These are phyloP conservation scores for Lycaena phlaeas DNA, from an alignment of 2,888 invertebrate genomes.

Conservation along the genomic window DNA sequence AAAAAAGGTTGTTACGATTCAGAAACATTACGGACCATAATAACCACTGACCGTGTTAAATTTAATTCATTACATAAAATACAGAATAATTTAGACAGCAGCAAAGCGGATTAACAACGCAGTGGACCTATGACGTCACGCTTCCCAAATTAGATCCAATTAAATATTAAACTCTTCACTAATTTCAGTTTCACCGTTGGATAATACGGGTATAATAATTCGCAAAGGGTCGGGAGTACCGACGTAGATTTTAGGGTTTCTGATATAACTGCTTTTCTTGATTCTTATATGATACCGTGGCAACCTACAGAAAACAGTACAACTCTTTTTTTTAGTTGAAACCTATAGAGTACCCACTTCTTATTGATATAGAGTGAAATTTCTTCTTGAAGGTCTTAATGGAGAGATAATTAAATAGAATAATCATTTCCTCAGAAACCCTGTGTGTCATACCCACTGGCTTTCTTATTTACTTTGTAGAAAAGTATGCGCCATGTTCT, in stretches of 20 bases:
- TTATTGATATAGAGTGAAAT: too few species aligned
- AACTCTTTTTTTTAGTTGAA: too few species aligned
- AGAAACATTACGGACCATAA: not conserved
- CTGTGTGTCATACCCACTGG: too few species aligned
- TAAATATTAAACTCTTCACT: slow-evolving; percentile 2
- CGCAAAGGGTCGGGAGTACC: not conserved
- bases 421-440: too few species aligned
- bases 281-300: too few species aligned
- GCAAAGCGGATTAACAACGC: slow-evolving; percentile 1
- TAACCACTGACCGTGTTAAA: not conserved
- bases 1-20: not conserved
- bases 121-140: not conserved
- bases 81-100: not conserved
- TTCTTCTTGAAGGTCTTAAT: too few species aligned
- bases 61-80: not conserved
- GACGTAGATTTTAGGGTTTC: slow-evolving; percentile 1
- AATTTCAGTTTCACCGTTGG: not conserved
- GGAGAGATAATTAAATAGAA: too few species aligned
- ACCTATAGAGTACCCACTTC: too few species aligned
- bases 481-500: too few species aligned
- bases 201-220: not conserved
- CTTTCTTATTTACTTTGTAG: too few species aligned
- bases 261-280: too few species aligned
- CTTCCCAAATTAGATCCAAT: slow-evolving; percentile 5
- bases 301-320: too few species aligned